A percentile compares a stretch with the other conserved stretches of the same genome.
Conservation (phyloP, 2,888 invertebrate species). For the Yponomeuta sedellus region DNA sequence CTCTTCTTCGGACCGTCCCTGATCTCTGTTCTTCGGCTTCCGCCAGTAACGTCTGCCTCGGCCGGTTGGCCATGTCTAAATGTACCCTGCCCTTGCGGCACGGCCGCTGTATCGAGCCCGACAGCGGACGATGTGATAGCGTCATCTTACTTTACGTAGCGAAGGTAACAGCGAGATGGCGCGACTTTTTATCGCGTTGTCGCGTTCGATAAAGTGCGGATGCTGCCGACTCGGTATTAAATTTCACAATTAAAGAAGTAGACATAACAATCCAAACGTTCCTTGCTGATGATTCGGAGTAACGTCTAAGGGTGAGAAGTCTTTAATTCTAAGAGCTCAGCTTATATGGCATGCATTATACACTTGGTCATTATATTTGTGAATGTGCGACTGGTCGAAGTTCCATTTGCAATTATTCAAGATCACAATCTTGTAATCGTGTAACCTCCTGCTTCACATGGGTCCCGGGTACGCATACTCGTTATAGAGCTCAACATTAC, state of each 20-base stretch:
- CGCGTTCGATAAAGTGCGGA: too few relatives aligned
- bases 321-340: not conserved
- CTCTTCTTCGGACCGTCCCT: constrained; percentile 9
- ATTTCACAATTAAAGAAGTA: too few relatives aligned
- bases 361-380: not conserved
- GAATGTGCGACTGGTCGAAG: not conserved
- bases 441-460: constrained; percentile 1
- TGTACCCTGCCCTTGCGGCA: not conserved
- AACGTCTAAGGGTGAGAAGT: not conserved
- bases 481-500: not conserved
- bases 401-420: not conserved
- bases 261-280: too few relatives aligned
- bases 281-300: too few relatives aligned
- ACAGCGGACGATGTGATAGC: not conserved
- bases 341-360: not conserved
- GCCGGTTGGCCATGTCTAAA: not conserved
- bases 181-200: too few relatives aligned
- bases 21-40: constrained; percentile 1
- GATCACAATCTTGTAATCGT: not conserved
- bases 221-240: too few relatives aligned
- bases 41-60: not conserved
- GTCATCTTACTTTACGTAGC: not conserved
- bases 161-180: too few relatives aligned
- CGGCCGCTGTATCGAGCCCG: not conserved
- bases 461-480: not conserved